Base-by-base conservation (phyloP, 2,113 vertebrate species). In the Anhinga anhinga region DNA sequence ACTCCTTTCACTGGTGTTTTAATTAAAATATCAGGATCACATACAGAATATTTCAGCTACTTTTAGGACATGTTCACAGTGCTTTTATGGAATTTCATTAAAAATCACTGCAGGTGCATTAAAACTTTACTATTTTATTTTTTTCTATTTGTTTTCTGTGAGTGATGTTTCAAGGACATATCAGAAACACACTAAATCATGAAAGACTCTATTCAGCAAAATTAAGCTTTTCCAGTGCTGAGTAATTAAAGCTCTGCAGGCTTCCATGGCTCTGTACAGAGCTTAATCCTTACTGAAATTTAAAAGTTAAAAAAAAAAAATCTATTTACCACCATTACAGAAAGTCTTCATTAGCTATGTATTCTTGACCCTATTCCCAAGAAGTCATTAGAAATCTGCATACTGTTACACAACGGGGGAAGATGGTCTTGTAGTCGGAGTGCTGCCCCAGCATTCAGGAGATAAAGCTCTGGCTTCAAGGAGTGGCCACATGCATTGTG, bases 11-110 rank as follows among this genome's bases (percentile, higher is more conserved):
- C 30, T 77, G 29, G 7, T 30, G 12, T 67, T 95, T 96, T 95
- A 94, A 97, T 97, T 97, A 94, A 97, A 96, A 59, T 66, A 74
- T 61, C 90, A 95, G 93, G 82, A 95, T 96, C 88, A 86, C 22
- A 73, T 47, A 45, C 61, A 32, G 77, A 90, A 84, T 94, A 67
- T 80, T 91, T 88, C 67, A 95, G 58, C 70, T 81, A 62, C 66
- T 97, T 95, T 89, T n/a, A 79, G 71, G 76, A 58, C 62, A 44
- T 7, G 45, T 82, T 86, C 85, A 20, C 73, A 36, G 20, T 50
- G 45, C 66, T 94, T 96, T 92, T 88, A 88, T 52, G 30, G 90
- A 88, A 94, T 92, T 90, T 81, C 82, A 93, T 98, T 96, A 96
- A 95, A 92, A 85, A 58, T 93, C 96, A 86, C 94, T 90, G 95